Base-by-base conservation (phyloP, 2,888 invertebrate genomes). In the Pseudolycoriella hygida region DNA sequence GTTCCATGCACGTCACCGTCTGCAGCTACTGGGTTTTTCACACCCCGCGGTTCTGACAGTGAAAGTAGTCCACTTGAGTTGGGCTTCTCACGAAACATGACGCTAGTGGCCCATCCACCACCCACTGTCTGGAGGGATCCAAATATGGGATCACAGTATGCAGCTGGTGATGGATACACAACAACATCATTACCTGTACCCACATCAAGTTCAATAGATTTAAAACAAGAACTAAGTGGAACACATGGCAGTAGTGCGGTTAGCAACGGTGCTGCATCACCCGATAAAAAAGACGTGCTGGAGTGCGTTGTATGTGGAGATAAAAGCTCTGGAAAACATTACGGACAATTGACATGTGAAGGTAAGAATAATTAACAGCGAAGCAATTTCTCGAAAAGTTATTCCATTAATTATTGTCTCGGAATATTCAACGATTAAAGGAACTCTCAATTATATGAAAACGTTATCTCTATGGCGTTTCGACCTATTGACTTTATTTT, bases 281-380 rank as follows among this genome's bases (percentile, higher is more conserved):
- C 19, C 5, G 25, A 25, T n/a, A 41, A 41, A 41, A 41, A 25
- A 14, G 19, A 41, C 11, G 11, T 8, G 12, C 14, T 41, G 3
- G 41, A 41, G 25, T 41, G 41, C 25, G 41, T 41, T 41, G 41
- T 41, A 2, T 41, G 41, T 15, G 41, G 41, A 20, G 41, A 41
- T 15, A 41, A 41, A 25, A 41, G 41, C 25, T 41, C 41, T 4
- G 41, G 41, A 14, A 41, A 41, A 41, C 41, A 41, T 41, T 41
- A 41, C 14, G 41, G 41, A 10, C 41, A 41, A 41, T 15, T 41
- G 25, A 41, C 41, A 14, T 41, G 41, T 25, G 41, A 41, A 41
- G 41, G 41, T 41, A 41, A 25, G 19, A 11, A 41, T 15, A 12
- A 19, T 12, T n/a, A n/a, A n/a, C n/a, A n/a, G n/a, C n/a, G n/a